Percentiles rank a stretch among this genome's conserved stretches.
Conservation (phyloP, 2,113 vertebrate genomes). For the Plecturocebus donacophilus region DNA sequence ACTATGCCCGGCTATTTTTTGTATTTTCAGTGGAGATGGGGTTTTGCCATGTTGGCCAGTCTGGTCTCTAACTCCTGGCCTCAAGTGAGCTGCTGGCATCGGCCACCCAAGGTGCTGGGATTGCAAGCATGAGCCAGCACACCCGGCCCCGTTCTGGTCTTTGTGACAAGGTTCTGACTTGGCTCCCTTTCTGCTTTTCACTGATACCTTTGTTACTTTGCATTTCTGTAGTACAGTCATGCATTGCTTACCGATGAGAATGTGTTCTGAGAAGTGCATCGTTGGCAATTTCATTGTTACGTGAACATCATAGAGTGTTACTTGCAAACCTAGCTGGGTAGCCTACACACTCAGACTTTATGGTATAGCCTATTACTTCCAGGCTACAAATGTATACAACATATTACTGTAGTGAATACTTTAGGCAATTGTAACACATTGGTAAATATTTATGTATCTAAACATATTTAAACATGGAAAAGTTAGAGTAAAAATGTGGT, state of each 20-base stretch:
- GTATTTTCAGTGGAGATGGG: too few species aligned
- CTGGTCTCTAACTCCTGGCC: too few species aligned
- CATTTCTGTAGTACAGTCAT: not conserved
- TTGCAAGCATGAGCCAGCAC: too few species aligned
- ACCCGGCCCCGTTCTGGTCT: too few species aligned
- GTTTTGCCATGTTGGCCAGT: too few species aligned
- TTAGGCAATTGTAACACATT: not conserved
- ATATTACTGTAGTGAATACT: not conserved
- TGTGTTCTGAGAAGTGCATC: not conserved
- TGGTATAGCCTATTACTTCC: not conserved
- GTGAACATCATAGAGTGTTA: not conserved
- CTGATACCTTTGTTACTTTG: not conserved
- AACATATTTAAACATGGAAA: not conserved
- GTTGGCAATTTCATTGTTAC: not conserved
- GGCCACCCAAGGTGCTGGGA: too few species aligned
- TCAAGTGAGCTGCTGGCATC: too few species aligned
- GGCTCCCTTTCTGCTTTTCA: not conserved
- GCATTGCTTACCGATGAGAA: not conserved
- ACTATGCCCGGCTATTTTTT: too few species aligned
- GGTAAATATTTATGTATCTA: not conserved
- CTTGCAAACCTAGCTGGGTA: not conserved
- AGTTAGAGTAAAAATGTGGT: not conserved
- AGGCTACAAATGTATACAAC: not conserved
- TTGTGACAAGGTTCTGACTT: not conserved
- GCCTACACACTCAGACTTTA: not conserved